Evolutionary conservation across 2,113 vertebrate genomes (phyloP), one percentile per base, ranked within the genome.

Genomic region (Synchiropus splendidus): DNA sequence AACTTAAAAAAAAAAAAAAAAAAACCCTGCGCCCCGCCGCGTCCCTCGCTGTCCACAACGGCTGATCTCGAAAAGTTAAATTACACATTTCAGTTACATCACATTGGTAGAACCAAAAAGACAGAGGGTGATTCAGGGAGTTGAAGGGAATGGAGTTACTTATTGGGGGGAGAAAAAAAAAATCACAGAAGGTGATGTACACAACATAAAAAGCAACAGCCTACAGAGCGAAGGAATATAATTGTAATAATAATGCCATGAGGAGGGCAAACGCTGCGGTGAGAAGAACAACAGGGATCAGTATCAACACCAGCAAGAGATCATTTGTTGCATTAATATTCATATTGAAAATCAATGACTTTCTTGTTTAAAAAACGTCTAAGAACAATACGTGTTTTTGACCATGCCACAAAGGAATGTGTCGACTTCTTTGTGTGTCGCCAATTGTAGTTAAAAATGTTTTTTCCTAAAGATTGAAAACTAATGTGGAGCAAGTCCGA

Each of bases 41-140:
- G 38, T 45, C 38, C 52, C 50, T 51, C 58, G 52, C 46, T 39
- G 31, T 54, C 58, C 56, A 66, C 38, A 16, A n/a, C 36, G 11
- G 30, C 43, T 16, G 39, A 18, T 35, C 31, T 67, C 69, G 66
- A 76, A 79, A 74, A 67, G 42, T 69, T 64, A 68, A 75, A 74
- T 70, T 75, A 77, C 58, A 72, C 66, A 69, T 71, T 77, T 71
- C 66, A 67, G 64, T 79, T 83, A 79, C 79, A 63, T 82, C 80
- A 84, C 80, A 83, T 53, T 57, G 70, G 57, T 61, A 46, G 69
- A 82, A 77, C 61, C 61, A 57, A 72, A 69, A 70, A 59, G 73
- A 53, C 51, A 31, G 27, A 41, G 40, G 48, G 48, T 44, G 46
- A 14, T 17, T 53, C 37, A 36, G 42, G 45, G 39, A 37, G 15